Conservation (phyloP, 2,797 vertebrate species). For the Smutsia temminckii region DNA sequence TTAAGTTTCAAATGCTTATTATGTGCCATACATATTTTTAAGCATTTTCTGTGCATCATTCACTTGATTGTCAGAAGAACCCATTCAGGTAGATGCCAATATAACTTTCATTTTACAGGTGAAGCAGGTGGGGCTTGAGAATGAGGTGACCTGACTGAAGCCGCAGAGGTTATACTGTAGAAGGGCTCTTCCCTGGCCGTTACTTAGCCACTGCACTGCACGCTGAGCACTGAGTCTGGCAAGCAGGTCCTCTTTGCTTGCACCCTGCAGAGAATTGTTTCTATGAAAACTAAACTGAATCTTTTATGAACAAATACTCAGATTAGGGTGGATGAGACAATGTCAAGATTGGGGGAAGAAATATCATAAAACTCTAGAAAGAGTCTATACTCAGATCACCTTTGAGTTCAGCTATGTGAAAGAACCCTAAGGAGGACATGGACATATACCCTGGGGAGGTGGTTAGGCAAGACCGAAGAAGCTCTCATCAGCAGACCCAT, state of each 20-base stretch:
- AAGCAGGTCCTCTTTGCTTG: background rate
- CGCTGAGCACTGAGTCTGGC: background rate
- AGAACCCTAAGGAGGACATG: background rate
- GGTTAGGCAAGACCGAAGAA: background rate
- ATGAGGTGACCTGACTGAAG: background rate
- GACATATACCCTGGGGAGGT: background rate
- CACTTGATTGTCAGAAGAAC: background rate
- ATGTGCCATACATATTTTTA: background rate
- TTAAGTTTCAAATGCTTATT: constrained; percentile 19
- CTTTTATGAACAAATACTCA: background rate
- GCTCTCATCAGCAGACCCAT: background rate
- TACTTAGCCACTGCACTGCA: accelerated
- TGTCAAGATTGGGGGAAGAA: background rate
- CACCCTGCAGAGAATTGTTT: background rate
- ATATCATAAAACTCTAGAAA: background rate
- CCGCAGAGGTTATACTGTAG: background rate
- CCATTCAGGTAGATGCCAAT: background rate
- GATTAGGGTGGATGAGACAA: background rate
- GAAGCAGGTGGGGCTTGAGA: background rate
- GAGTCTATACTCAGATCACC: background rate
- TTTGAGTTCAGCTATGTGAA: background rate
- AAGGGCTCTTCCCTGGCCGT: background rate
- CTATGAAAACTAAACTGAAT: background rate
- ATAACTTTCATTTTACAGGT: background rate
- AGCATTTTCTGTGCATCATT: background rate